Conservation (phyloP, 1,140 invertebrate genomes). For the Saxidomus purpurata region DNA sequence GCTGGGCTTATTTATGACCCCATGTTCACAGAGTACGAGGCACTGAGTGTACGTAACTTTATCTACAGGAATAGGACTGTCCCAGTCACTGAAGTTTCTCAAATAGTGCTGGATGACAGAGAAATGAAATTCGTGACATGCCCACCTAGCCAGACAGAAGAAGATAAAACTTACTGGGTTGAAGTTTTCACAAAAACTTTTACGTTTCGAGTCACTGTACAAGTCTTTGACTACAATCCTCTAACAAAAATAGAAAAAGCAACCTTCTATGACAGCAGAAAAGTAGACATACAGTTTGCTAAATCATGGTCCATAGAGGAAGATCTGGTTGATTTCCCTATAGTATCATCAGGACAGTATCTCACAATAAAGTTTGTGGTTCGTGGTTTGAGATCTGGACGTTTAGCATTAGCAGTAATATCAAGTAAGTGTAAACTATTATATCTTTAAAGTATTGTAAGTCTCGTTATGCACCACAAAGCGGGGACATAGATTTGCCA, state of each 20-base stretch:
- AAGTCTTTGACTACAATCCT: conserved; percentile 85
- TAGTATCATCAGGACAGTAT: conserved; percentile 73
- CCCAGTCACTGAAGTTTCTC: conserved; percentile 43
- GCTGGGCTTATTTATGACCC: conserved; percentile 98
- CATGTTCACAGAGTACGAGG: conserved; percentile 90
- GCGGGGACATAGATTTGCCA: too few species aligned
- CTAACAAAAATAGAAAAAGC: conserved; percentile 81
- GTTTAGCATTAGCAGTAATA: conserved; percentile 83
- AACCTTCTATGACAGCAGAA: conserved; percentile 78
- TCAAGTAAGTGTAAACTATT: conserved; percentile 75
- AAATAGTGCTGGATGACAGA: conserved; percentile 58
- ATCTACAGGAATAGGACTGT: conserved; percentile 74
- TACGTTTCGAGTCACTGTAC: conserved; percentile 70
- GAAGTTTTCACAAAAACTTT: conserved; percentile 62
- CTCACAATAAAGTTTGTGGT: conserved; percentile 81
- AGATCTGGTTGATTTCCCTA: conserved; percentile 85
- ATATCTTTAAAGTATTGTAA: too few species aligned
- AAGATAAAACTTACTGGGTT: conserved; percentile 72
- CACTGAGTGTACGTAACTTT: conserved; percentile 80
- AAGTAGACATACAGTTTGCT: conserved; percentile 10
- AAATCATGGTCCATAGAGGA: conserved; percentile 83
- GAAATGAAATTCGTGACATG: conserved; percentile 74
- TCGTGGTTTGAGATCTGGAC: conserved; percentile 78
- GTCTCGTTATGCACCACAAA: too few species aligned
- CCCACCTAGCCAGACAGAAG: conserved; percentile 57